Evolutionary conservation across 2,797 vertebrate species (phyloP).

Genomic region (Tangara arthus): DNA sequence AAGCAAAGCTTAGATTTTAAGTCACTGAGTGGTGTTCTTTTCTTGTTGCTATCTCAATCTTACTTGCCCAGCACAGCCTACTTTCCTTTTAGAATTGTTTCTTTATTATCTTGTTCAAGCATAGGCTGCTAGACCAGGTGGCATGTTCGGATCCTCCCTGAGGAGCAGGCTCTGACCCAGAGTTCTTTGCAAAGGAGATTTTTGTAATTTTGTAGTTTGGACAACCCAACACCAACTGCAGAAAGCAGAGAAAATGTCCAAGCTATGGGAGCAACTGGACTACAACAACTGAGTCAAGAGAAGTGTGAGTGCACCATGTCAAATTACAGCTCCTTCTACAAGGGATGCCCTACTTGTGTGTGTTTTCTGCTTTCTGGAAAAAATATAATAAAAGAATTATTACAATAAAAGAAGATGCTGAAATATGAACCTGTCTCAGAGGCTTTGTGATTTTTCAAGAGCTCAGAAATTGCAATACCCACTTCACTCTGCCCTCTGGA

Average conservation of each 20-base stretch:
- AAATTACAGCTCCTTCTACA: conserved; percentile 57
- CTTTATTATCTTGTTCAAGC: not conserved
- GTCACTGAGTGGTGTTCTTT: not conserved
- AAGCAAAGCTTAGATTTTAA: not conserved
- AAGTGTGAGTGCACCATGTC: not conserved
- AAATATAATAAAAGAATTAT: not conserved
- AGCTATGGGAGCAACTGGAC: not conserved
- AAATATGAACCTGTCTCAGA: not conserved
- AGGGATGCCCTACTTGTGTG: not conserved
- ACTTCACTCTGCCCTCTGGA: not conserved
- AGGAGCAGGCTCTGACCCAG: not conserved
- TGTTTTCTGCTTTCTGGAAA: not conserved
- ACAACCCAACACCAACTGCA: not conserved
- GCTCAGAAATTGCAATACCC: not conserved
- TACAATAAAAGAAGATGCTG: not conserved
- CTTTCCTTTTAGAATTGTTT: not conserved
- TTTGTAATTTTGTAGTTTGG: not conserved
- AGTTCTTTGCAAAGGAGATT: not conserved
- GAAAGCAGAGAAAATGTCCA: not conserved
- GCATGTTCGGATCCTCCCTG: not conserved
- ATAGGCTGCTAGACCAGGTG: not conserved
- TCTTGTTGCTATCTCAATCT: not conserved
- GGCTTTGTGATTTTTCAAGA: not conserved
- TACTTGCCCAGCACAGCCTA: not conserved
- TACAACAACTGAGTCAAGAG: not conserved